Conservation (phyloP, 2,888 invertebrate species). For the Nomada fabriciana region DNA sequence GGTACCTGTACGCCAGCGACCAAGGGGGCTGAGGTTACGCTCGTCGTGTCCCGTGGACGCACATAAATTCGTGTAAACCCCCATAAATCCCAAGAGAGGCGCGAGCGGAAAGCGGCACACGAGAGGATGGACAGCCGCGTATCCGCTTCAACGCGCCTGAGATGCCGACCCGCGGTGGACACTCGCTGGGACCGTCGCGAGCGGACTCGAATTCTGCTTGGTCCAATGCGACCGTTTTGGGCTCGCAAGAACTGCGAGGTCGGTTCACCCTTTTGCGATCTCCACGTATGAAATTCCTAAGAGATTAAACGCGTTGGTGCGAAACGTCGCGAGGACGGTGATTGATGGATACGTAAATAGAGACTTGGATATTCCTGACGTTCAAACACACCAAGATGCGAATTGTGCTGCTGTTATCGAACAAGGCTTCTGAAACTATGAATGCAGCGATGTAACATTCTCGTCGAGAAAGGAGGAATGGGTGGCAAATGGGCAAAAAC, state of each 20-base stretch:
- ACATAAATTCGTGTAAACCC: constrained; percentile 78
- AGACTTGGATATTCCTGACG: no score
- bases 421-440: no score
- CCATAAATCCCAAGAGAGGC: constrained; percentile 78
- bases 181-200: neutral
- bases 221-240: constrained; percentile 1
- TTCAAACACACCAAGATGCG: no score
- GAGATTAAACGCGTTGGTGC: no score
- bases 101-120: constrained; percentile 74
- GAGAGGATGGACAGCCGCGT: constrained; percentile 69
- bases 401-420: no score
- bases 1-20: constrained; percentile 42
- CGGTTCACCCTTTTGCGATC: neutral
- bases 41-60: constrained; percentile 66
- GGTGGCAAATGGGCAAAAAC: constrained; percentile 14
- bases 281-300: constrained; percentile 13
- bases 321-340: no score
- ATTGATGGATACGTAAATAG: no score
- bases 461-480: no score
- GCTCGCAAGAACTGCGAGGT: neutral
- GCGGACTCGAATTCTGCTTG: constrained; percentile 37
- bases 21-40: constrained; percentile 10
- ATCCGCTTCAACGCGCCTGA: constrained; percentile 54
- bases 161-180: constrained; percentile 41
- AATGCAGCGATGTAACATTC: no score